These are phyloP conservation scores for Pteropus rufus DNA, from an alignment of 2,797 vertebrate genomes.

Conservation along the genomic window DNA sequence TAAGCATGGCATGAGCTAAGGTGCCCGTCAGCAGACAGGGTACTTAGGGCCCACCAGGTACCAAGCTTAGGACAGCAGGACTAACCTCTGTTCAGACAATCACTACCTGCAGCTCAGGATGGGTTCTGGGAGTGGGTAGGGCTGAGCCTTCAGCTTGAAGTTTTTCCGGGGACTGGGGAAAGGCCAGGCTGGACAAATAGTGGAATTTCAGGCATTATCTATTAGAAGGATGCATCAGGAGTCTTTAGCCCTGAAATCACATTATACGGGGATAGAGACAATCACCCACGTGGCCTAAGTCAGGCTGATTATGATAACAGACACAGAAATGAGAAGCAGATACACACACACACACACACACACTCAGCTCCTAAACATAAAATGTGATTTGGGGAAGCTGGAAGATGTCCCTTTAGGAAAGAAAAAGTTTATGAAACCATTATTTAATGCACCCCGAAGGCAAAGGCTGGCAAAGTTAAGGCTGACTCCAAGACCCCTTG, in stretches of 20 bases:
- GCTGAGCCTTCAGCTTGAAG: neutral
- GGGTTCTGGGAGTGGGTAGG: neutral
- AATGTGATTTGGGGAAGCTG: neutral
- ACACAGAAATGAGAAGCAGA: neutral
- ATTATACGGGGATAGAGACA: neutral
- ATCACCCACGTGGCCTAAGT: neutral
- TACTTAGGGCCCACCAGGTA: neutral
- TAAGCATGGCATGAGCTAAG: neutral
- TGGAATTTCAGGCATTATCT: neutral
- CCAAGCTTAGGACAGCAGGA: neutral
- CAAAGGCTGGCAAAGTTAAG: slow-evolving; percentile 46
- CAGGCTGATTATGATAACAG: neutral
- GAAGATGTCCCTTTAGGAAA: neutral
- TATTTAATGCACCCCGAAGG: slow-evolving; percentile 51
- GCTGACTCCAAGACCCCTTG: slow-evolving; percentile 25
- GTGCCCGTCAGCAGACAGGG: neutral
- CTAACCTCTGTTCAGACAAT: neutral
- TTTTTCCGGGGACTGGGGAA: neutral
- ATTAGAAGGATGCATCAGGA: neutral
- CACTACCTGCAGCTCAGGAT: neutral
- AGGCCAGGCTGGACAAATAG: neutral
- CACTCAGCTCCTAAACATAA: neutral
- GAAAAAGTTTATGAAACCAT: slow-evolving; percentile 33
- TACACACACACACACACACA: neutral
- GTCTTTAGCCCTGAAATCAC: neutral